Evolutionary conservation across 2,113 vertebrate species (phyloP), one percentile per base, ranked within the genome.

Genomic region (Picathartes gymnocephalus): DNA sequence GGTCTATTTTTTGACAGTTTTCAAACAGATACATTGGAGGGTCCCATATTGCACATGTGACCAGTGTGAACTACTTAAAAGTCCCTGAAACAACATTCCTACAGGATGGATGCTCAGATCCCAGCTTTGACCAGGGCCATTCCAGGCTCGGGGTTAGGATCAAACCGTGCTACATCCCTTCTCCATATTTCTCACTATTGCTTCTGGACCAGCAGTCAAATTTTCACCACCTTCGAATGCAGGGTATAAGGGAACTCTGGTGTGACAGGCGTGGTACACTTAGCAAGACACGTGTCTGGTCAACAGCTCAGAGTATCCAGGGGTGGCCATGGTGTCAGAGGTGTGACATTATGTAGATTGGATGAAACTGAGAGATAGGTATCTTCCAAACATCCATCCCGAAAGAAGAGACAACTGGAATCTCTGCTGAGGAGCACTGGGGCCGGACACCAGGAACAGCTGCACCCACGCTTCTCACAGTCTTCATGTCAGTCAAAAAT

Each of bases 261-360:
- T 68, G 23, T 4, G 2, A 74, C 8, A 50, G 47, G 12, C 4
- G 7, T 20, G 35, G 19, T 37, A n/a, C 12, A 4, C 16, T 7
- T 18, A 54, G 13, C 40, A 35, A 35, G 33, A 65, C 13, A 37
- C 0, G 0, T 12, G 35, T 35, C 57, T 15, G 2, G 39, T 19
- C 33, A 73, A 6, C 3, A 13, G 45, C 28, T 89, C 60, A 54
- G 51, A 53, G 31, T 45, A 25, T 27, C 73, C 48, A 35, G 25
- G 54, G 9, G 16, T 58, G 56, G 6, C 56, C 78, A 1, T 35
- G 28, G 19, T 70, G 47, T 33, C 73, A 90, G 73, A 73, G 15
- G 21, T 1, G 1, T 45, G 65, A 54, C 1, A 0, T 73, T 44
- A 53, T 30, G 24, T 50, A 89, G 54, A 50, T 8, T 58, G 47